phyloP scores from a whole-genome alignment of 2,797 vertebrate genomes.

The Eulemur mongoz region DNA sequence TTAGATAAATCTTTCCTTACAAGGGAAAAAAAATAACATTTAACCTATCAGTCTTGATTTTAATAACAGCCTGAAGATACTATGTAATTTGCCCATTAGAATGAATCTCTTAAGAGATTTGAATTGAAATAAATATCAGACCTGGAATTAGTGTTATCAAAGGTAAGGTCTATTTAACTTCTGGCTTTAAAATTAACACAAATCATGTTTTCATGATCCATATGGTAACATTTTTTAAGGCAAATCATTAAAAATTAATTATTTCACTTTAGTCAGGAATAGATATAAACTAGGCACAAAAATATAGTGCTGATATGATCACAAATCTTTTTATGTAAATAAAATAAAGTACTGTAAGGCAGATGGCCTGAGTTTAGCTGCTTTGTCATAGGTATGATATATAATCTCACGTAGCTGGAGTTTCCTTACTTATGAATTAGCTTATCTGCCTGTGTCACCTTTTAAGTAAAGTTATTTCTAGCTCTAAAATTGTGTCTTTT shows the following conservation, averaged over 20 bases:
- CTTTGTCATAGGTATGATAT: background rate
- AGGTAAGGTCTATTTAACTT: constrained; percentile 45
- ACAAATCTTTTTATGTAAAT: background rate
- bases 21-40: constrained; percentile 17
- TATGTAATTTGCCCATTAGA: background rate
- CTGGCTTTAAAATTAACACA: constrained; percentile 34
- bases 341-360: background rate
- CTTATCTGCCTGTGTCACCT: background rate
- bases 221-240: background rate
- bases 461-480: background rate
- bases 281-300: background rate
- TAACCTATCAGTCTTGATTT: constrained; percentile 27
- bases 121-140: constrained; percentile 29
- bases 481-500: constrained; percentile 3
- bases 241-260: constrained; percentile 25
- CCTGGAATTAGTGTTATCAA: constrained; percentile 24
- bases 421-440: background rate
- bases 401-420: background rate
- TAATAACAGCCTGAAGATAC: background rate
- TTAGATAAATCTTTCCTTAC: background rate
- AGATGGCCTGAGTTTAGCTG: background rate
- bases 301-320: background rate
- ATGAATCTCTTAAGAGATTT: constrained; percentile 31
- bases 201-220: constrained; percentile 14
- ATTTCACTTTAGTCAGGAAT: background rate